Evolutionary conservation across 30 jellyfish, hydroid and myxozoan species (phyloP), one percentile per base, ranked within the genome.

Genomic region (Turritopsis rubra): DNA sequence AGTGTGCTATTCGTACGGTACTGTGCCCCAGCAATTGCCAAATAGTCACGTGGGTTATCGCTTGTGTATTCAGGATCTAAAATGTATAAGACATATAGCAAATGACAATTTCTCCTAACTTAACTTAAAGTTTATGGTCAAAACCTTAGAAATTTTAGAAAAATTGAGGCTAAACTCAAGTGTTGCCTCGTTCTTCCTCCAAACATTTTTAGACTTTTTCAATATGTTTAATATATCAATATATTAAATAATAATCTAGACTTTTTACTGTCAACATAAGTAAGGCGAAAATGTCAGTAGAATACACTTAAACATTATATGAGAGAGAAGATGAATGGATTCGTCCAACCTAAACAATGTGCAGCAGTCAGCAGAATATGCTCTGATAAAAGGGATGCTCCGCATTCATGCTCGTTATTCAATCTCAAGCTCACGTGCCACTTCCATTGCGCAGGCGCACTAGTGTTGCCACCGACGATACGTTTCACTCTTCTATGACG

Each of bases 361-460:
- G 87, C 87, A 5, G 87, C 87, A 16, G 87, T 80, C 65, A 80
- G 21, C 16, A 80, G 21, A 17, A 80, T 22, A 21, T 70, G 82
- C 60, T 53, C 29, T 1, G 87, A 52, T 21, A 80, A 24, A 17
- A 80, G 52, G 8, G 87, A 52, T 18, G 82, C 87, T 22, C 87
- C 87, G 27, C 87, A 80, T 18, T 16, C 79, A 41, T 80, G 87
- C 53, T 80, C 1, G 21, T 54, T 29, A 26, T n/a, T 41, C 65
- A 53, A 22, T 20, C 79, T 81, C 52, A 80, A 24, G 28, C 87
- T 80, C 20, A 80, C 81, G 1, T 80, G 87, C 87, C 87, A 80
- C 18, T 81, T 81, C 87, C 87, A 80, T 65, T 80, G 82, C 52
- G 82, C 87, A 21, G 31, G 82, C 26, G 17, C 81, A 26, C 87